These are phyloP conservation scores for Papilio dardanus DNA, from an alignment of 1,140 invertebrate genomes.

Conservation along the genomic window DNA sequence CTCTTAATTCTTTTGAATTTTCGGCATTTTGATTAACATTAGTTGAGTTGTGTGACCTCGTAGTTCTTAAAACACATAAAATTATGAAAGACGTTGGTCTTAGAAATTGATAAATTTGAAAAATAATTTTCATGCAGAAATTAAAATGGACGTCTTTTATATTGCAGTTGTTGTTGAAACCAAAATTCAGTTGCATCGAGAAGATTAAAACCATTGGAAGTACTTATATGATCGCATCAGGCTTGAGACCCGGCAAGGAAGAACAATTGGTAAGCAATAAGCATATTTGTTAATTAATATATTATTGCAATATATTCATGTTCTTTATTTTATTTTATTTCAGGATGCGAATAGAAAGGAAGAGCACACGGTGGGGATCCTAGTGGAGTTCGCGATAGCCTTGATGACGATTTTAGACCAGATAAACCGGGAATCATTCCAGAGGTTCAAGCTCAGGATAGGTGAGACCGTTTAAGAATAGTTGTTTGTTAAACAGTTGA, in stretches of 20 bases:
- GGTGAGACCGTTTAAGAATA: slow-evolving; percentile 85
- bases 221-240: slow-evolving; percentile 99
- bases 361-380: slow-evolving; percentile 93
- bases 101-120: too few species aligned
- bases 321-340: slow-evolving; percentile 36
- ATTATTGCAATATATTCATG: not conserved
- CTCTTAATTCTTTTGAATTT: too few species aligned
- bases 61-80: too few species aligned
- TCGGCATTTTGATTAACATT: too few species aligned
- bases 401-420: slow-evolving; percentile 96
- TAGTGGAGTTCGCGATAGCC: slow-evolving; percentile 97
- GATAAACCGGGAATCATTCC: slow-evolving; percentile 98
- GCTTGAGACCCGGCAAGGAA: slow-evolving; percentile 94
- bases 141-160: not conserved
- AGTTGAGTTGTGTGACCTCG: too few species aligned
- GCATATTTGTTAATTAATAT: too few species aligned
- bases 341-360: slow-evolving; percentile 89
- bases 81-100: too few species aligned
- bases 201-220: slow-evolving; percentile 99
- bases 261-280: slow-evolving; percentile 83
- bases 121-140: too few species aligned
- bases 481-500: too few species aligned
- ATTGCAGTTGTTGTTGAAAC: slow-evolving; percentile 92
- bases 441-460: slow-evolving; percentile 95
- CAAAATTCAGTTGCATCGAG: slow-evolving; percentile 97